Conservation (phyloP, 2,113 vertebrate species). For the Barbus barbus region DNA sequence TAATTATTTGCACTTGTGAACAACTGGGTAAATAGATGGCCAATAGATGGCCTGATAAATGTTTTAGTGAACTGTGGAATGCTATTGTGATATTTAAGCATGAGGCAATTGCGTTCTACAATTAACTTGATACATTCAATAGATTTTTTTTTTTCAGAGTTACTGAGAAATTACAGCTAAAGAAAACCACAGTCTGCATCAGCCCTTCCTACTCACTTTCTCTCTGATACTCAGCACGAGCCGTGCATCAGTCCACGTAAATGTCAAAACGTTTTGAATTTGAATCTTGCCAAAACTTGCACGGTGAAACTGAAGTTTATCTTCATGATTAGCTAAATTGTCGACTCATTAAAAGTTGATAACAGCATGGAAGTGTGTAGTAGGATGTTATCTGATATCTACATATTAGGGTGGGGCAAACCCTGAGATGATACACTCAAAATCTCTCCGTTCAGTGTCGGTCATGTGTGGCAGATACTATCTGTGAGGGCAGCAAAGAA, state of each 20-base stretch:
- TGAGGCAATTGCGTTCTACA: not conserved
- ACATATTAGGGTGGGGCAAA: not conserved
- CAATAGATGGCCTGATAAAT: not conserved
- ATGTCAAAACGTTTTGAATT: not conserved
- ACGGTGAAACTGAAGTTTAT: not conserved
- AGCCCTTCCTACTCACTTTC: not conserved
- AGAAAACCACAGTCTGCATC: not conserved
- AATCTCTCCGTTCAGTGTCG: not conserved
- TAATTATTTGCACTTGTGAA: no score
- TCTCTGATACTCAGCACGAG: not conserved
- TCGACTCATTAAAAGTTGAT: not conserved
- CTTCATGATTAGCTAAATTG: not conserved
- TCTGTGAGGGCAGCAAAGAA: not conserved
- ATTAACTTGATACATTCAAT: not conserved
- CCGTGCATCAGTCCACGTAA: no score
- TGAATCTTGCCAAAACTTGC: not conserved
- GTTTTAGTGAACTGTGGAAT: not conserved
- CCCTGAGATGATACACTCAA: not conserved
- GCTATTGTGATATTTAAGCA: not conserved
- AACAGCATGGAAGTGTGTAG: not conserved
- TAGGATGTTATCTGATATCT: not conserved
- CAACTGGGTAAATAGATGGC: no score
- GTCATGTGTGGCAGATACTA: not conserved
- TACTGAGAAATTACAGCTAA: not conserved
- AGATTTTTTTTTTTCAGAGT: not conserved